Conservation (phyloP, 2,113 vertebrate genomes). For the Turnix velox region DNA sequence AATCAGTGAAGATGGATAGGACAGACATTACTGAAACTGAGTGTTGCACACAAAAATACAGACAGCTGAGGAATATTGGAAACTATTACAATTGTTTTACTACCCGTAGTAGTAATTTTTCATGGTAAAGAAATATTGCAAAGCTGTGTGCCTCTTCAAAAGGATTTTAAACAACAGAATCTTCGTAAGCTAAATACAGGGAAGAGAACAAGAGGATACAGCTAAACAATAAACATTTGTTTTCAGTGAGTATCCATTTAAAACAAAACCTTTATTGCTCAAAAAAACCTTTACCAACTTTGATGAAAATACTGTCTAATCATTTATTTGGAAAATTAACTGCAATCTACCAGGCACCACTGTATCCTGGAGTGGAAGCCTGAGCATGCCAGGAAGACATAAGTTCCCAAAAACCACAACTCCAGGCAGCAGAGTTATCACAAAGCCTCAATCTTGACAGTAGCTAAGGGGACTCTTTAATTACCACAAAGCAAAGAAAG, state of each 20-base stretch:
- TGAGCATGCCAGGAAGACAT: not conserved
- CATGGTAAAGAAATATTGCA: not conserved
- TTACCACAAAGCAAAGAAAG: constrained; percentile 19
- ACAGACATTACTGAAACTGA: not conserved
- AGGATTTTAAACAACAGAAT: not conserved
- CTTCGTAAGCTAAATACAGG: not conserved
- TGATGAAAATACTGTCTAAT: not conserved
- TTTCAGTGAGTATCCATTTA: not conserved
- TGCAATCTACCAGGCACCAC: not conserved
- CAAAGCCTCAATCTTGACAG: not conserved
- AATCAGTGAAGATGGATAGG: not conserved
- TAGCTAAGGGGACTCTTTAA: not conserved
- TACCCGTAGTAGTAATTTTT: not conserved
- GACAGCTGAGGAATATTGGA: not conserved
- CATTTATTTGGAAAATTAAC: constrained; percentile 9
- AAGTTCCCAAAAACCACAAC: not conserved
- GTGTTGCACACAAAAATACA: not conserved
- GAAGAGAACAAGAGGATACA: not conserved
- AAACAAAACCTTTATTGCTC: not conserved
- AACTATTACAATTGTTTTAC: not conserved
- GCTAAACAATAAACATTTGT: not conserved
- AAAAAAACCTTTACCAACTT: not conserved
- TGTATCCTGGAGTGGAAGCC: not conserved
- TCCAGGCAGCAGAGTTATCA: not conserved
- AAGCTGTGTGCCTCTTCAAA: not conserved